phyloP scores from a whole-genome alignment of 2,797 vertebrate species.

The Petrocephalus schoutedeni region DNA sequence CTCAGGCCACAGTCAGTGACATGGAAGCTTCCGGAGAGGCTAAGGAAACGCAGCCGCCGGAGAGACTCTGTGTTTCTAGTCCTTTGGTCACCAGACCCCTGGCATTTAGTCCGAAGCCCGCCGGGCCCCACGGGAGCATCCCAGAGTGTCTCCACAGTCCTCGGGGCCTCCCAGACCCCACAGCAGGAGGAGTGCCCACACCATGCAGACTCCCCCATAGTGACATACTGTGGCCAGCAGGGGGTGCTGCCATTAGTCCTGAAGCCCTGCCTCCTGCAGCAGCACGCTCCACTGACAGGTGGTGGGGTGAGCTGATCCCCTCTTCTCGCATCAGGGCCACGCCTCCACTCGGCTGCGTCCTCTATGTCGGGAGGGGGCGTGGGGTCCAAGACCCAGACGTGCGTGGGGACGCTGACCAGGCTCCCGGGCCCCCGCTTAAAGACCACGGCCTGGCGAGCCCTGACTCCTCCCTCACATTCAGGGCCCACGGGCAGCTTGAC shows the following conservation, averaged over 20 bases:
- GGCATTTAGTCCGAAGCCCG: conserved; percentile 75
- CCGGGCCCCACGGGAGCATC: conserved; percentile 58
- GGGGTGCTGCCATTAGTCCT: conserved; percentile 68
- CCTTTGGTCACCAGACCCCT: conserved; percentile 63
- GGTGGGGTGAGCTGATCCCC: conserved; percentile 65
- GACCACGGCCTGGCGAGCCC: conserved; percentile 53
- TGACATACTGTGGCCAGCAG: conserved; percentile 74
- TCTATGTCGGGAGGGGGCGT: conserved; percentile 85
- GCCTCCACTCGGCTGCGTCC: conserved; percentile 81
- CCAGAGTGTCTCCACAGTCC: conserved; percentile 75
- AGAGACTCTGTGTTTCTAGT: conserved; percentile 64
- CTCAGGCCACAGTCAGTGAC: conserved; percentile 91
- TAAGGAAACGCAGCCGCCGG: conserved; percentile 84
- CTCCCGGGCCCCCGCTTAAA: conserved; percentile 55
- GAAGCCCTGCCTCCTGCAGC: conserved; percentile 72
- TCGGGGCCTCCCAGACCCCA: conserved; percentile 66
- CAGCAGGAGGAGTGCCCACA: conserved; percentile 89
- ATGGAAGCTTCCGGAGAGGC: conserved; percentile 93
- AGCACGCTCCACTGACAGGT: conserved; percentile 56
- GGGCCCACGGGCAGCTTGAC: neutral
- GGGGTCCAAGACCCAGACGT: conserved; percentile 80
- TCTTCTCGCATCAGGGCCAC: conserved; percentile 47
- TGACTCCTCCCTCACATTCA: neutral
- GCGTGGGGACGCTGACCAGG: conserved; percentile 45
- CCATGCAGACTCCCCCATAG: conserved; percentile 63